Conservation (phyloP, 2,797 vertebrate species). For the Peromyscus aztecus region DNA sequence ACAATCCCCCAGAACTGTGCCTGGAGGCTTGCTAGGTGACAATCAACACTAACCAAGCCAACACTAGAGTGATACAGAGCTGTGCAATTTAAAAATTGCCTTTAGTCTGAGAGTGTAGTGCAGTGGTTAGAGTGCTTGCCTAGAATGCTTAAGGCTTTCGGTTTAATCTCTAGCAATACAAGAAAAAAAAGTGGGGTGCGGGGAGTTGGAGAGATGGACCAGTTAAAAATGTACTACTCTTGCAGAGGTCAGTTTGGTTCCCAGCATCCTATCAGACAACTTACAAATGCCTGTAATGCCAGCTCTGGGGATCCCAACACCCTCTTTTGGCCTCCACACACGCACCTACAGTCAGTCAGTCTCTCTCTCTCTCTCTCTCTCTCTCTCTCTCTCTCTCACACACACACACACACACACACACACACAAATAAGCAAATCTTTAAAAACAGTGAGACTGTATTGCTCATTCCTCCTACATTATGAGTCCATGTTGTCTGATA, state of each 20-base stretch:
- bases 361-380: neutral
- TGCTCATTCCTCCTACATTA: neutral
- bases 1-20: neutral
- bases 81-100: neutral
- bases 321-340: neutral
- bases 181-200: neutral
- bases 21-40: neutral
- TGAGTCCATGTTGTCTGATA: neutral
- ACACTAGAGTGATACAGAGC: neutral
- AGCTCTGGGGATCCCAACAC: neutral
- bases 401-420: neutral
- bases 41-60: neutral
- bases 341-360: neutral
- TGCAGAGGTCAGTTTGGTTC: neutral
- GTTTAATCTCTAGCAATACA: neutral
- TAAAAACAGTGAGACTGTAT: neutral
- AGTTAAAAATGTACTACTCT: neutral
- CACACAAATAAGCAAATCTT: neutral
- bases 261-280: neutral
- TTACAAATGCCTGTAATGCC: neutral
- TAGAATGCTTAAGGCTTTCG: neutral
- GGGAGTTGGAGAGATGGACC: neutral
- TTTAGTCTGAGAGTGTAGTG: neutral
- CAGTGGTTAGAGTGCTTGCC: neutral
- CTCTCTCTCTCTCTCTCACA: neutral